A percentile compares a stretch with the other conserved stretches of the same genome.
Evolutionary conservation across 2,797 vertebrate species (phyloP).

Genomic region (Chanos chanos): DNA sequence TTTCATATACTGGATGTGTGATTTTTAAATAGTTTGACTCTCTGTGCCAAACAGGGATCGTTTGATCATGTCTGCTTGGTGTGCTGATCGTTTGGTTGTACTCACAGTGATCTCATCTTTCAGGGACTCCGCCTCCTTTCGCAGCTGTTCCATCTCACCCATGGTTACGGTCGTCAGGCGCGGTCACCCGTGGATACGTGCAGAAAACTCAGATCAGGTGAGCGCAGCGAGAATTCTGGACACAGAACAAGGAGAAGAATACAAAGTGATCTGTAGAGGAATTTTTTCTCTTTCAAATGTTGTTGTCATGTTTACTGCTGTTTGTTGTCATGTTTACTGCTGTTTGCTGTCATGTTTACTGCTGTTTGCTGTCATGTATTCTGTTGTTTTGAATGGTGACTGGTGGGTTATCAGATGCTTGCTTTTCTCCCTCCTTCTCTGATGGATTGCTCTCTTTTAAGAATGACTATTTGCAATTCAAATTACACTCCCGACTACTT

Average conservation of each 20-base stretch:
- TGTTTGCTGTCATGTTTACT: background rate
- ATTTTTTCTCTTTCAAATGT: background rate
- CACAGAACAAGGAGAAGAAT: background rate
- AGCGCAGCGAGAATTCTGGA: slow-evolving; percentile 47
- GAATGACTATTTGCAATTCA: slow-evolving; percentile 75
- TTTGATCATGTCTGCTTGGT: too few relatives aligned
- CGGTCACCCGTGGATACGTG: slow-evolving; percentile 52
- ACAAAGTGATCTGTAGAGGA: background rate
- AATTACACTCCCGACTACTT: slow-evolving; percentile 65
- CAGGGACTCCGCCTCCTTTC: slow-evolving; percentile 90
- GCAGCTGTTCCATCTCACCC: slow-evolving; percentile 94
- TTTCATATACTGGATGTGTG: too few relatives aligned
- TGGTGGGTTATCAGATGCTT: slow-evolving; percentile 11
- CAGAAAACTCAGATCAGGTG: slow-evolving; percentile 52
- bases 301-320: background rate
- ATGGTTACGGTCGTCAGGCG: slow-evolving; percentile 67
- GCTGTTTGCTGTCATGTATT: background rate
- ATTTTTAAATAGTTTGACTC: too few relatives aligned
- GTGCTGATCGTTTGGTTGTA: too few relatives aligned
- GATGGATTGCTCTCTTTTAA: slow-evolving; percentile 50
- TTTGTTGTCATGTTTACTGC: background rate
- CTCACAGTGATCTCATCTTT: slow-evolving; percentile 96
- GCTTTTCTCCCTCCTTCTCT: slow-evolving; percentile 24
- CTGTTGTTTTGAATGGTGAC: background rate
- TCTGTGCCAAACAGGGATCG: too few relatives aligned